These are phyloP conservation scores for Prunella strophiata DNA, from an alignment of 2,797 vertebrate genomes.

Conservation along the genomic window DNA sequence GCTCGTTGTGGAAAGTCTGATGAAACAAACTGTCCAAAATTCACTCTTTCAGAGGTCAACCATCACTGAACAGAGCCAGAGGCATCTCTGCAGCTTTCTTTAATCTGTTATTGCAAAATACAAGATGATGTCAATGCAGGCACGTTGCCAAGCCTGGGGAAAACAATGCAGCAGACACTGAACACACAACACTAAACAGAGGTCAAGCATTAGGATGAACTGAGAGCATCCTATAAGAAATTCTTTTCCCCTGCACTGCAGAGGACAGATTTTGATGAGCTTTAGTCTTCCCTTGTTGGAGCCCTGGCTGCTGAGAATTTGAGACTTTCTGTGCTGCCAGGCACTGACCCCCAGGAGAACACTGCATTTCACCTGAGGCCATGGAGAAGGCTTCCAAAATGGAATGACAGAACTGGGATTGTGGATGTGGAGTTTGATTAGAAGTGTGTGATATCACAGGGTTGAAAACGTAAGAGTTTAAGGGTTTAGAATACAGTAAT, in stretches of 20 bases:
- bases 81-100: background rate
- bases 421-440: background rate
- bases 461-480: background rate
- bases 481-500: background rate
- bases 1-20: background rate
- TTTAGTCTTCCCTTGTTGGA: background rate
- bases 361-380: background rate
- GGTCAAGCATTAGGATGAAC: background rate
- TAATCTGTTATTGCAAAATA: constrained; percentile 38
- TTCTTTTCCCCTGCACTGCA: background rate
- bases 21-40: constrained; percentile 14
- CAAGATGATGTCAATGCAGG: constrained; percentile 14
- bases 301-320: background rate
- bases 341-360: background rate
- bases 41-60: background rate
- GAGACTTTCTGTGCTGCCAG: background rate
- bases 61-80: constrained; percentile 3
- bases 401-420: background rate
- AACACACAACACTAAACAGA: background rate
- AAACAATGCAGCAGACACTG: constrained; percentile 19
- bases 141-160: background rate
- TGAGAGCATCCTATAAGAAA: background rate
- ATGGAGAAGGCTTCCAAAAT: background rate
- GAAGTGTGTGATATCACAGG: background rate
- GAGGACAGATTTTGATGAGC: background rate